Conservation (phyloP, 2,797 vertebrate species). For the Vespertilio murinus region DNA sequence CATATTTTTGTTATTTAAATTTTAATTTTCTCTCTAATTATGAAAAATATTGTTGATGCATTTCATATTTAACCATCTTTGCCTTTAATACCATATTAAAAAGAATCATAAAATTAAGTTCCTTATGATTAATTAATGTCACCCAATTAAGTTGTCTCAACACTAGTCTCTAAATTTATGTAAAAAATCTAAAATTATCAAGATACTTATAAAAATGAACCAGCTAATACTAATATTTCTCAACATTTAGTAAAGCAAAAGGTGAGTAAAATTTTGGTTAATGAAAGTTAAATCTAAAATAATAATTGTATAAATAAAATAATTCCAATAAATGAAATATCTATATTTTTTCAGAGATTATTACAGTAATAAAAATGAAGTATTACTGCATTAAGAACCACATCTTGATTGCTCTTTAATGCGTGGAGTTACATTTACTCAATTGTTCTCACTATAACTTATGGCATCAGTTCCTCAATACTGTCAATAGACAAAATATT, state of each 20-base stretch:
- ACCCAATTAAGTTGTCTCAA: neutral
- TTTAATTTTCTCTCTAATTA: neutral
- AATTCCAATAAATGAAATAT: neutral
- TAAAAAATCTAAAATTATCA: neutral
- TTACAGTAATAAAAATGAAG: neutral
- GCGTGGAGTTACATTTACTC: neutral
- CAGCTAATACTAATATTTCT: neutral
- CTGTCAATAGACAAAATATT: neutral
- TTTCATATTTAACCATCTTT: neutral
- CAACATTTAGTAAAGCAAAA: neutral
- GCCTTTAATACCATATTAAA: neutral
- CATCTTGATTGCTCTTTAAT: neutral
- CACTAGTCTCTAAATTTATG: neutral
- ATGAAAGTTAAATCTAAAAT: neutral
- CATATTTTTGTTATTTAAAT: neutral
- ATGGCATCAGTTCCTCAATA: neutral
- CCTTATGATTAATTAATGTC: neutral
- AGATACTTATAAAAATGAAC: neutral
- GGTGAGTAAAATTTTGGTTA: neutral
- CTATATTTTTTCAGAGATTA: neutral
- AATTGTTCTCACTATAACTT: neutral
- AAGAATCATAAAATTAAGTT: neutral
- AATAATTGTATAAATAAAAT: neutral
- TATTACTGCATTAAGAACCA: neutral
- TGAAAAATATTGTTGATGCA: neutral